Evolutionary conservation across 2,797 vertebrate species (phyloP), one percentile per base, ranked within the genome.

Genomic region (Crenuchus spilurus): DNA sequence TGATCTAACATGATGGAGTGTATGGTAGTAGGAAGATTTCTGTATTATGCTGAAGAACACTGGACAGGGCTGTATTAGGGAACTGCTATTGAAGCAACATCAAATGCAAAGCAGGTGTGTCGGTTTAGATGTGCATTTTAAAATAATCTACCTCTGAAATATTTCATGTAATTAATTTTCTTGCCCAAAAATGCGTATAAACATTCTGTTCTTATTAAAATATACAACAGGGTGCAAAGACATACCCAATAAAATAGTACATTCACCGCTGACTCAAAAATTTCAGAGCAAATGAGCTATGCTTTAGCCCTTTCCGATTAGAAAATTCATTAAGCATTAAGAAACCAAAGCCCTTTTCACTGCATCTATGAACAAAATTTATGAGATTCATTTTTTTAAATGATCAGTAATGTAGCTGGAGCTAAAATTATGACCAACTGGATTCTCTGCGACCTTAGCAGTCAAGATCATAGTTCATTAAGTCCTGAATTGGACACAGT

Each of bases 61-160:
- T 70, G 26, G 7, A 31, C 26, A 26, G 28, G 22, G 13, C 10
- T 63, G 41, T 30, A 18, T 3, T 30, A 42, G 20, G 22, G n/a
- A 2, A 26, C n/a, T 22, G 28, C 16, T n/a, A 30, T 68, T 52
- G 44, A n/a, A 68, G 52, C 48, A 70, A 26, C 20, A 39, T 10
- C n/a, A 51, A 72, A 49, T 76, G 26, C 52, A 9, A 13, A 35
- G 22, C 75, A 67, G 75, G 69, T 77, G 69, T 62, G 46, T 31
- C 18, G 6, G 30, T 6, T 0, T 6, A 16, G 33, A 10, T 1
- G 18, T 7, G 22, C 46, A 28, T 14, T 51, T 65, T 71, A 16
- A 16, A 68, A 35, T 62, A 28, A 68, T 52, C 52, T 51, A 11
- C 28, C 52, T 52, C 28, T 72, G 16, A 72, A 77, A 77, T 24